Evolutionary conservation across 2,113 vertebrate species (phyloP).

Genomic region (Ondatra zibethicus): DNA sequence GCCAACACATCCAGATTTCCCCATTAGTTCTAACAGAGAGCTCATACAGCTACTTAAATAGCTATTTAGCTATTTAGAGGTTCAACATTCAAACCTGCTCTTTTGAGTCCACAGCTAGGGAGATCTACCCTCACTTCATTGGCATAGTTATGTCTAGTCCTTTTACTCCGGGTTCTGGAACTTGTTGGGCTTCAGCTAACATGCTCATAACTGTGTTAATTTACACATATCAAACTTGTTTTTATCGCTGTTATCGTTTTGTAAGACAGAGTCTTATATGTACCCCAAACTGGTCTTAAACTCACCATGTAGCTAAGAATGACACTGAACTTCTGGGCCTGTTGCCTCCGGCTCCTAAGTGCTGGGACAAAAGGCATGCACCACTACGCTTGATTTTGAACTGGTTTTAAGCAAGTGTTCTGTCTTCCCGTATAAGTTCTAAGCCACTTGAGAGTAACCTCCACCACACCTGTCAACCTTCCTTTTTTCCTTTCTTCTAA

Average conservation of each 20-base stretch:
- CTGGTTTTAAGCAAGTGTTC: neutral
- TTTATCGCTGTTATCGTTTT: neutral
- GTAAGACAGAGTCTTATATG: neutral
- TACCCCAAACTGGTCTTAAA: neutral
- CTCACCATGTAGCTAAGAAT: neutral
- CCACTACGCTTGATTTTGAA: neutral
- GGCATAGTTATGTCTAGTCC: neutral
- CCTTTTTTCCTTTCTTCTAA: neutral
- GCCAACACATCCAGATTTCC: neutral
- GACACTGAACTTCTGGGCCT: neutral
- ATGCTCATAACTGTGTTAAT: accelerated
- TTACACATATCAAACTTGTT: neutral
- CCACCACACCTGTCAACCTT: neutral
- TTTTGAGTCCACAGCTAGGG: neutral
- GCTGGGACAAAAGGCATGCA: neutral
- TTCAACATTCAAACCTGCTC: neutral
- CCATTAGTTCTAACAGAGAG: neutral
- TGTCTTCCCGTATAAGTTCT: neutral
- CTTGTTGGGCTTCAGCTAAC: neutral
- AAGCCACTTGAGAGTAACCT: neutral
- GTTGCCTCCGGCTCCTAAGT: neutral
- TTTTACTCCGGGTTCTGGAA: neutral
- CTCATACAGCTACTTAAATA: neutral
- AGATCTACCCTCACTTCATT: neutral
- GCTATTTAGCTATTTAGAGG: neutral